Evolutionary conservation across 2,888 invertebrate species (phyloP), one percentile per base, ranked within the genome.

Genomic region (Synergus itoensis): DNA sequence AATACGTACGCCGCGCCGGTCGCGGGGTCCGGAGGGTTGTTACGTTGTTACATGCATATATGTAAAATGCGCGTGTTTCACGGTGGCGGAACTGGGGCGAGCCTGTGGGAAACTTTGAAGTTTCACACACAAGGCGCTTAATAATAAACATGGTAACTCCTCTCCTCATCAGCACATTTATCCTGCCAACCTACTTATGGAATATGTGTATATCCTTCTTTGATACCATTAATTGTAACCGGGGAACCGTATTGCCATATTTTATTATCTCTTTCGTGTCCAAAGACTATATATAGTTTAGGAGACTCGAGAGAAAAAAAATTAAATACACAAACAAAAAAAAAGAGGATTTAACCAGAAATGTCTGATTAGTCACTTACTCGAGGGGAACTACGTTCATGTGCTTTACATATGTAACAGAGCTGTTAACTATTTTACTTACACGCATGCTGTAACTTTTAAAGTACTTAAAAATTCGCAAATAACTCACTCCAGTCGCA

Each of bases 71-170:
- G 43, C 16, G 43, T 21, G 7, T 41, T 65, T 65, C 65, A n/a
- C 11, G 18, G 40, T 4, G n/a, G 65, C 41, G 65, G 79, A 77
- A 78, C 76, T 78, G 64, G 81, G 76, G 76, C 78, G 80, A 76
- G 77, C 53, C 84, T 87, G 87, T 88, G 88, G 86, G 88, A 88
- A 88, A 86, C 85, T 87, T 81, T 75, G 65, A 79, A 86, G 84
- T 87, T 87, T 87, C 86, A 86, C 87, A 84, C 84, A 83, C 80
- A 79, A 57, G 67, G 67, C 82, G 80, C 81, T 81, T 80, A 86
- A 86, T 85, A 87, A 86, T 87, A 87, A 87, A 86, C 86, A 86
- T 77, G 79, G 57, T 67, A 67, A 82, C 40, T 36, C 28, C 40
- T 28, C 45, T 67, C 64, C 76, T 76, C 73, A 76, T 65, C 67